These are phyloP conservation scores for Procavia capensis DNA, from an alignment of 2,113 vertebrate genomes.

Conservation along the genomic window DNA sequence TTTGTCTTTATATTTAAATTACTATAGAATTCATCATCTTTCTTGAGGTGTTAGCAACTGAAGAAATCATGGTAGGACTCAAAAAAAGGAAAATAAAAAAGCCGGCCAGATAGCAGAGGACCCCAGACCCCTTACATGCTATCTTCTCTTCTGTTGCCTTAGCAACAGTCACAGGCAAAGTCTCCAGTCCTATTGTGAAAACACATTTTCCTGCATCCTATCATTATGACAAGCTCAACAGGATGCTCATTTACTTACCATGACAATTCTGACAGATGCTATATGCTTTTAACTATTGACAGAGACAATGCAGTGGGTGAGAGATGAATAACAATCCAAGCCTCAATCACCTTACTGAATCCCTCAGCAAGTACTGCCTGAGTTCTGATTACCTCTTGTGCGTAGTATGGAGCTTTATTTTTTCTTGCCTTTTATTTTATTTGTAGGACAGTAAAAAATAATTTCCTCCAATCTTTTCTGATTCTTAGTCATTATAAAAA, in stretches of 20 bases:
- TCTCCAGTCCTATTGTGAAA: slow-evolving; percentile 41
- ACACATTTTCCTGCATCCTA: slow-evolving; percentile 44
- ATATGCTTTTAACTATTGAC: not conserved
- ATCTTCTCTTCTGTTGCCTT: slow-evolving; percentile 37
- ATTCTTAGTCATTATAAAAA: not conserved
- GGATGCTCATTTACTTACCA: slow-evolving; percentile 65
- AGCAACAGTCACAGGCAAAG: slow-evolving; percentile 45
- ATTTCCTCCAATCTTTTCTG: not conserved
- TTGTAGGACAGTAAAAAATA: not conserved
- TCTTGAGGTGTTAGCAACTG: not conserved
- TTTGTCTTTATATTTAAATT: not conserved
- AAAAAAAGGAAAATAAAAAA: not conserved
- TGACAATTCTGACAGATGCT: slow-evolving; percentile 55
- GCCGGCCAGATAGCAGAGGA: not conserved
- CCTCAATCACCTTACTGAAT: not conserved
- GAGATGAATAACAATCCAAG: not conserved
- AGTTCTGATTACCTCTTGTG: not conserved
- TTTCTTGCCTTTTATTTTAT: not conserved
- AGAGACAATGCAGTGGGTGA: not conserved
- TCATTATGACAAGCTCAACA: slow-evolving; percentile 34
- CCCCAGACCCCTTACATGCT: not conserved
- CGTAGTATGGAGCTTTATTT: not conserved
- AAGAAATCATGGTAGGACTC: not conserved
- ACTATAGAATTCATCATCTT: not conserved
- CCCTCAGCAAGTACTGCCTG: not conserved